Evolutionary conservation across 2,797 vertebrate genomes (phyloP), one percentile per base, ranked within the genome.

Genomic region (Gymnoscopelus microlampas): DNA sequence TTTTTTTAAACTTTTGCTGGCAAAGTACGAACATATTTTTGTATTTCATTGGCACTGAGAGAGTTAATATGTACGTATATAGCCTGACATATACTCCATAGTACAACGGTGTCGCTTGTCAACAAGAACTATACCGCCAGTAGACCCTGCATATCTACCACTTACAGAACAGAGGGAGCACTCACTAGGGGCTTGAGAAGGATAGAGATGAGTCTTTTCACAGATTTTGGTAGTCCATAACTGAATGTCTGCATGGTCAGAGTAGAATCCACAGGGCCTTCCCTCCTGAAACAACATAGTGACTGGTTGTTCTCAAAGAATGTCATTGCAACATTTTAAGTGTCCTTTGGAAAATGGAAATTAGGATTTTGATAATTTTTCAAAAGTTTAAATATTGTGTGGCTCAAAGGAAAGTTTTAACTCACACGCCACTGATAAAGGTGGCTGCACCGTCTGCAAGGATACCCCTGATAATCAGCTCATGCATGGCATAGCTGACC

Each of bases 151-250:
- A 11, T 3, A 49, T 29, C 8, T 12, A 3, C 54, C 6, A 24
- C 23, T 47, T 53, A 68, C 6, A 59, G 56, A 23, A 12, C 7
- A 23, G n/a, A 32, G 26, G 11, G 60, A 55, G 19, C 44, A 82
- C 95, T 96, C 84, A 98, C 97, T 51, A 96, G 65, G 3, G 95
- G 94, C 83, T 88, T 94, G 47, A 93, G 10, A 59, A 96, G 82
- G 81, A 95, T 85, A 47, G 85, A 87, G 13, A 94, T 2, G 1
- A 89, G 67, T 73, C 71, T 93, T 91, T 93, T 96, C 12, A 96
- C 24, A 88, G 94, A 93, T 0, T 0, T 3, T 0, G 96, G 96
- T 19, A 90, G 0, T 53, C 35, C 68, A 19, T 86, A 88, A 26
- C 78, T 0, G 3, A n/a, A 0, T 11, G 88, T 0, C 23, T 95